Conservation (phyloP, 2,113 vertebrate species). For the Brevimyrus niger region DNA sequence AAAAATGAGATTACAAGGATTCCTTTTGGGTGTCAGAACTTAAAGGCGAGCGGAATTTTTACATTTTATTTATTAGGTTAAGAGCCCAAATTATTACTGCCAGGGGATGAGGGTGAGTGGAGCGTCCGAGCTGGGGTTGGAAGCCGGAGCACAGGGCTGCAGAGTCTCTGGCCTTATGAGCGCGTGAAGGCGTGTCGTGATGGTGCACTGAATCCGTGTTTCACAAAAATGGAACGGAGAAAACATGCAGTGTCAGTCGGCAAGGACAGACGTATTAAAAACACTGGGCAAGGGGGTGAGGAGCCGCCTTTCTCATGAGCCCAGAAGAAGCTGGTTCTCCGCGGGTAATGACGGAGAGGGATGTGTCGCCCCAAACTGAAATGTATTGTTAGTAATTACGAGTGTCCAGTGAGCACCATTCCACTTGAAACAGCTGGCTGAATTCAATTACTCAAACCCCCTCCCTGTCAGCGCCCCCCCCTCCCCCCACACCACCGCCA, state of each 20-base stretch:
- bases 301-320: neutral
- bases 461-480: neutral
- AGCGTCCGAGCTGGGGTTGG: neutral
- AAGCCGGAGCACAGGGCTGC: neutral
- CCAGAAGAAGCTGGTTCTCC: slow-evolving; percentile 51
- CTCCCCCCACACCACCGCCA: neutral
- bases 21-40: neutral
- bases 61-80: neutral
- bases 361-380: slow-evolving; percentile 67
- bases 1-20: neutral
- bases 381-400: slow-evolving; percentile 71
- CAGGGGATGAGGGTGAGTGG: too few relatives aligned
- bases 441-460: slow-evolving; percentile 39
- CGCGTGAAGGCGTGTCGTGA: neutral
- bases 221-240: neutral
- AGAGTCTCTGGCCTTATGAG: neutral
- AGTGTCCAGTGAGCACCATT: slow-evolving; percentile 56
- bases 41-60: neutral
- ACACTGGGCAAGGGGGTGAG: neutral
- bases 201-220: neutral
- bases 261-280: neutral
- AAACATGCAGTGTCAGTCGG: neutral
- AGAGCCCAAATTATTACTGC: neutral
- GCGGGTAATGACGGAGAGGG: slow-evolving; percentile 45
- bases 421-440: slow-evolving; percentile 54